A percentile compares a stretch with the other conserved stretches of the same genome.
These are phyloP conservation scores for Rhizoglyphus robini DNA, from an alignment of 1,140 invertebrate genomes.

Conservation along the genomic window DNA sequence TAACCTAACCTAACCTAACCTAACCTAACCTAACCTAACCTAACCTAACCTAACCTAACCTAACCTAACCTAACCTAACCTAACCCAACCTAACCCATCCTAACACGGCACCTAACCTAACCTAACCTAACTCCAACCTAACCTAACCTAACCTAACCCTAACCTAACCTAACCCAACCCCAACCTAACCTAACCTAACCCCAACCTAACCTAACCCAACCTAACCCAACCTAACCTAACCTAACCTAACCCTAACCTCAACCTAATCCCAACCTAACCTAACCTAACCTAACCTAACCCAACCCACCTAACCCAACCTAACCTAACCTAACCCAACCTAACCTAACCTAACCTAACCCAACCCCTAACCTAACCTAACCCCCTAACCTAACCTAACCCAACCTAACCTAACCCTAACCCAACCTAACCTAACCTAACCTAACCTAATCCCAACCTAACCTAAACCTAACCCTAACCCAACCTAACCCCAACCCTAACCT, in stretches of 20 bases:
- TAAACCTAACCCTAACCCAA: too few species aligned
- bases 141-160: too few species aligned
- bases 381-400: slow-evolving; percentile 30
- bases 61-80: slow-evolving; percentile 21
- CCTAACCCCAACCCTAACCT: too few species aligned
- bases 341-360: slow-evolving; percentile 25
- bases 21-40: slow-evolving; percentile 19
- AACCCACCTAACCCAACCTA: slow-evolving; percentile 24
- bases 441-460: too few species aligned
- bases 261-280: too few species aligned
- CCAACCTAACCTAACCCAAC: slow-evolving; percentile 24
- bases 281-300: slow-evolving; percentile 27
- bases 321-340: slow-evolving; percentile 28
- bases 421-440: slow-evolving; percentile 28
- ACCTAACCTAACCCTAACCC: slow-evolving; percentile 29
- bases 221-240: slow-evolving; percentile 21
- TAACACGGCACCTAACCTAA: too few species aligned
- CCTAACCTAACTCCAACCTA: too few species aligned
- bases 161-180: too few species aligned
- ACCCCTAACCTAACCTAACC: too few species aligned
- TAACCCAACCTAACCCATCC: too few species aligned
- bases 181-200: too few species aligned
- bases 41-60: slow-evolving; percentile 13
- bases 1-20: slow-evolving; percentile 19
- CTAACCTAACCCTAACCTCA: too few species aligned